Conservation (phyloP, 2,113 vertebrate genomes). For the Protobothrops mucrosquamatus region DNA sequence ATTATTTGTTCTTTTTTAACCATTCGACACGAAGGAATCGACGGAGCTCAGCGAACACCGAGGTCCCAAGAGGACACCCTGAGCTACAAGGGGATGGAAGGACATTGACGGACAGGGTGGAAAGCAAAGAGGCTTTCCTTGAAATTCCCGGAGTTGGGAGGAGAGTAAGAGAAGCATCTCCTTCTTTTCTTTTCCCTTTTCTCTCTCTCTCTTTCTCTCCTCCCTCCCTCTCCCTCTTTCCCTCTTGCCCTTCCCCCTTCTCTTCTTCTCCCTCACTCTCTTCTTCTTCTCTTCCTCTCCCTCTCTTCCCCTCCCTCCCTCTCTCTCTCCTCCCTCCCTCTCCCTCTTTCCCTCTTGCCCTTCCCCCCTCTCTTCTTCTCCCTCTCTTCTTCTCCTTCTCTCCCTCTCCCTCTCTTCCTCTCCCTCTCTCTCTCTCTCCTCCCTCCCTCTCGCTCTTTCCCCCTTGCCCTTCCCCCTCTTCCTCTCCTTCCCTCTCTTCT, state of each 20-base stretch:
- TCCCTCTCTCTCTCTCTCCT: no score
- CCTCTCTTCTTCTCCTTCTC: accelerated
- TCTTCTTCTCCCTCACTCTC: not conserved
- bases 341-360: accelerated
- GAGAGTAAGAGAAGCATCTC: no score
- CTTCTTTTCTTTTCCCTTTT: no score
- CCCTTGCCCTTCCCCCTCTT: no score
- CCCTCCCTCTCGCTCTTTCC: accelerated
- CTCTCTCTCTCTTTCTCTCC: no score
- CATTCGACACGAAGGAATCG: not conserved
- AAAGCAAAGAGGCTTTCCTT: not conserved
- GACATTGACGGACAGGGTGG: not conserved
- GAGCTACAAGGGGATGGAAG: no score
- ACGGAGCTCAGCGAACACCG: not conserved
- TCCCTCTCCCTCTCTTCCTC: no score
- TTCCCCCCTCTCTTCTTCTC: accelerated
- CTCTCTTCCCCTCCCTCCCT: no score
- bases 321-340: accelerated
- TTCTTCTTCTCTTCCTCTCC: no score
- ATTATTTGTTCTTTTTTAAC: not conserved
- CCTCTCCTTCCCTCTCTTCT: no score
- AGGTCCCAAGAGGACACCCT: no score
- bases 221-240: accelerated
- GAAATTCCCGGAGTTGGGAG: not conserved
- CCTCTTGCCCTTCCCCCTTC: accelerated